phyloP scores from a whole-genome alignment of 2,797 vertebrate species.

The Cynopterus sphinx region DNA sequence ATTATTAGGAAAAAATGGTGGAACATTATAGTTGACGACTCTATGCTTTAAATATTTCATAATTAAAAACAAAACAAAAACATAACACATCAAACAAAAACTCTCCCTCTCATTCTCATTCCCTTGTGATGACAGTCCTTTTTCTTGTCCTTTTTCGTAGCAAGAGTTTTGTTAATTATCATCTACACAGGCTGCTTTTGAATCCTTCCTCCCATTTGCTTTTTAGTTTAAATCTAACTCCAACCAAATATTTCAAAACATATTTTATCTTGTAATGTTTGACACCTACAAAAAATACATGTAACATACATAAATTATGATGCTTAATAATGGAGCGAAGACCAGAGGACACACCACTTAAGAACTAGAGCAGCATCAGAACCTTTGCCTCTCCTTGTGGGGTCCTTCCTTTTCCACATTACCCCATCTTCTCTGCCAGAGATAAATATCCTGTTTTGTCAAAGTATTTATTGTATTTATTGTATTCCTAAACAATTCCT shows the following conservation, averaged over 20 bases:
- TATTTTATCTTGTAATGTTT: neutral
- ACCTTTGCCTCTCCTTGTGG: neutral
- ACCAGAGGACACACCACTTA: neutral
- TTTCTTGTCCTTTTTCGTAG: neutral
- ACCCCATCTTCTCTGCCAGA: neutral
- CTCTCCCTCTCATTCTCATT: neutral
- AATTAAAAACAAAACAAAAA: conserved; percentile 21
- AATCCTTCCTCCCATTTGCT: neutral
- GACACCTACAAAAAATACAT: neutral
- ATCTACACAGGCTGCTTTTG: neutral
- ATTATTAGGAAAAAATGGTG: neutral
- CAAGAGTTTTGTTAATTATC: neutral
- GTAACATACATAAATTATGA: neutral
- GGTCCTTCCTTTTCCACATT: neutral
- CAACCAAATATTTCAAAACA: neutral
- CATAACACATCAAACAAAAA: neutral
- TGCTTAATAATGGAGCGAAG: neutral
- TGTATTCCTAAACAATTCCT: too few species aligned
- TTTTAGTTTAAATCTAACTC: neutral
- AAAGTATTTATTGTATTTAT: neutral
- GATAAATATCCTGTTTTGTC: neutral
- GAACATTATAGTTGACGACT: neutral
- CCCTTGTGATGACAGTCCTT: neutral
- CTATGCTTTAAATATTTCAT: neutral
- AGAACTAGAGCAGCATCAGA: neutral